phyloP scores from a whole-genome alignment of 2,113 vertebrate species.

The Eretmochelys imbricata region DNA sequence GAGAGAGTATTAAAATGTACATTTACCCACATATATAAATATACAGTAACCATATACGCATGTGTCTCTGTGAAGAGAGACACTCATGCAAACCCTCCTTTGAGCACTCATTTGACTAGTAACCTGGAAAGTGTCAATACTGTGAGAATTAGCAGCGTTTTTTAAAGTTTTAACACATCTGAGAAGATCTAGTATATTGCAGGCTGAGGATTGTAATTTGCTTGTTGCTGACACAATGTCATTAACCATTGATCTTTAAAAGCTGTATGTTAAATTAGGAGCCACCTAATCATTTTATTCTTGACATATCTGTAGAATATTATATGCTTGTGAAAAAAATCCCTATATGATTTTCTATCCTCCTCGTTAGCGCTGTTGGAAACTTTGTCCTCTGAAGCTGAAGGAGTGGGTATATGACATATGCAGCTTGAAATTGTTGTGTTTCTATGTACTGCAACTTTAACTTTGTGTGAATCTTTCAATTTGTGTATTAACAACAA shows the following conservation, averaged over 20 bases:
- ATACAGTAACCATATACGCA: background rate
- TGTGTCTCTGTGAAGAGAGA: rapidly evolving
- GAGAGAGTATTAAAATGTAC: rapidly evolving
- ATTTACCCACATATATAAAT: background rate
- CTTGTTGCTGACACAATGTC: background rate
- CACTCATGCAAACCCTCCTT: background rate
- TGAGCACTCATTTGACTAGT: background rate
- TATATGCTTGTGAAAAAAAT: too few species aligned
- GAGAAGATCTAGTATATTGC: background rate
- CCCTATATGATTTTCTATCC: too few species aligned
- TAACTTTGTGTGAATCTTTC: too few species aligned
- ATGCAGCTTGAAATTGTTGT: too few species aligned
- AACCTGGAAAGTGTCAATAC: background rate
- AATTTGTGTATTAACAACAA: too few species aligned
- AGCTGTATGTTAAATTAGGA: background rate
- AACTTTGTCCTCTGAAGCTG: too few species aligned
- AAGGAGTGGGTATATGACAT: too few species aligned
- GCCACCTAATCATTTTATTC: background rate
- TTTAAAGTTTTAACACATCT: background rate
- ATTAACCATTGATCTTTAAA: too few species aligned
- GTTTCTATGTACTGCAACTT: too few species aligned
- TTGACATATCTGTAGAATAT: background rate
- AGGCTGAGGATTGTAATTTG: background rate
- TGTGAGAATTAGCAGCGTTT: background rate
- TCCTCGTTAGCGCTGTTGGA: too few species aligned